These are phyloP conservation scores for Halcyon leucocephala DNA, from an alignment of 2,797 vertebrate species.

Conservation along the genomic window DNA sequence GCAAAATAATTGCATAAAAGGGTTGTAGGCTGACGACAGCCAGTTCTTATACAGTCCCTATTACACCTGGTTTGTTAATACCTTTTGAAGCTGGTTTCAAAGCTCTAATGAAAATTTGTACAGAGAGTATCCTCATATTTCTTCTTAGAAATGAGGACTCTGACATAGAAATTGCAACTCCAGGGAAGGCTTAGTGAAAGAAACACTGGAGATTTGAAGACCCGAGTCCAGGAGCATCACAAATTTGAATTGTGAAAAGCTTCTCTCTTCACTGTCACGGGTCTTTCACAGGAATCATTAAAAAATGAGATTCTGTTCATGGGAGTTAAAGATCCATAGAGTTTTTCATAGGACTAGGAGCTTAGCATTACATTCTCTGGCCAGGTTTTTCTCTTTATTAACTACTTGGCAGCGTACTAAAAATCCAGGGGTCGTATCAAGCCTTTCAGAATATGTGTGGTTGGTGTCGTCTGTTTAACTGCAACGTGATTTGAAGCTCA, in stretches of 20 bases:
- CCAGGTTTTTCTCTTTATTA: slow-evolving; percentile 50
- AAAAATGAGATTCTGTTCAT: slow-evolving; percentile 32
- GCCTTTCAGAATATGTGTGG: background rate
- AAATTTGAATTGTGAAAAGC: slow-evolving; percentile 21
- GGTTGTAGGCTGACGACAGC: background rate
- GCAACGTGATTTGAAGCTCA: background rate
- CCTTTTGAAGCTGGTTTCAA: background rate
- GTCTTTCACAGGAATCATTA: slow-evolving; percentile 32
- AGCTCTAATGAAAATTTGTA: background rate
- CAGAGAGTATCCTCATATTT: background rate
- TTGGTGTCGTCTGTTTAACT: background rate
- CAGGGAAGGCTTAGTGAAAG: background rate
- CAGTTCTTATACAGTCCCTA: background rate
- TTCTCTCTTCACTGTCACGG: background rate
- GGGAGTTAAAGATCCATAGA: slow-evolving; percentile 25
- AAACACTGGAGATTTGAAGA: slow-evolving; percentile 6
- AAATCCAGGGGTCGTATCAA: background rate
- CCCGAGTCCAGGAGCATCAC: background rate
- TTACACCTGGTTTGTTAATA: background rate
- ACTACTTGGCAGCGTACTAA: slow-evolving; percentile 26
- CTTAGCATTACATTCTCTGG: background rate
- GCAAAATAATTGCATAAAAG: background rate
- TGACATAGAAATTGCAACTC: background rate
- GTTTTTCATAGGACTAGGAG: background rate
- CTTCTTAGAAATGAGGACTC: background rate